A percentile compares a stretch with the other conserved stretches of the same genome.
Conservation (phyloP, 2,113 vertebrate genomes). For the Chiloscyllium plagiosum region DNA sequence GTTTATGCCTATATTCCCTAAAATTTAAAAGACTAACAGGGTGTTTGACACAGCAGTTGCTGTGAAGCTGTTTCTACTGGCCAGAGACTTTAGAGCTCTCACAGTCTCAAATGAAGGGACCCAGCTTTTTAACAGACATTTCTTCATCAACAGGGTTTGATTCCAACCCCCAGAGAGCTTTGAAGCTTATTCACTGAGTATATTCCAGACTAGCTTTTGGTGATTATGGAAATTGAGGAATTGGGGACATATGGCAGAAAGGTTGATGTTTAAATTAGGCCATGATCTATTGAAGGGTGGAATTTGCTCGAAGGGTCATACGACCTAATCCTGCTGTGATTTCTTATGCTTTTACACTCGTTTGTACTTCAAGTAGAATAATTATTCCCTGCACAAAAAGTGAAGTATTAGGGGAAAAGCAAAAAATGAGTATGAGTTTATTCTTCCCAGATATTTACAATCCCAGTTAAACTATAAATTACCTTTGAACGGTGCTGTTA, state of each 20-base stretch:
- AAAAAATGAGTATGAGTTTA: not conserved
- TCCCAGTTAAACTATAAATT: not conserved
- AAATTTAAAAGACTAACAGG: not conserved
- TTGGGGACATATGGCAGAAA: not conserved
- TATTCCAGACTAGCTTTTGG: not conserved
- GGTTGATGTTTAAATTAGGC: not conserved
- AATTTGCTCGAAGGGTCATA: not conserved
- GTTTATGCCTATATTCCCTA: not conserved
- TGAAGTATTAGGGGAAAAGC: not conserved
- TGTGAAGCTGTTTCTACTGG: not conserved
- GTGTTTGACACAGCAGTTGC: not conserved
- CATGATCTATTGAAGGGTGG: not conserved
- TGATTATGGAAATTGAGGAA: not conserved
- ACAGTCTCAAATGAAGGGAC: not conserved
- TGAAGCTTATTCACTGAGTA: not conserved
- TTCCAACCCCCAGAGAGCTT: not conserved
- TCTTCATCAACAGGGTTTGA: not conserved
- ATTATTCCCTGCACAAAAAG: not conserved
- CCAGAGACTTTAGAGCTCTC: not conserved
- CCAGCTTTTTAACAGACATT: not conserved
- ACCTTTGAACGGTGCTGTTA: not conserved
- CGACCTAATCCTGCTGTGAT: not conserved
- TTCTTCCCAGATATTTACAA: not conserved
- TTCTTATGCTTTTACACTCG: not conserved
- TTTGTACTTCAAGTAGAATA: not conserved